Evolutionary conservation across 2,797 vertebrate species (phyloP), one percentile per base, ranked within the genome.

Genomic region (Gouania willdenowi): DNA sequence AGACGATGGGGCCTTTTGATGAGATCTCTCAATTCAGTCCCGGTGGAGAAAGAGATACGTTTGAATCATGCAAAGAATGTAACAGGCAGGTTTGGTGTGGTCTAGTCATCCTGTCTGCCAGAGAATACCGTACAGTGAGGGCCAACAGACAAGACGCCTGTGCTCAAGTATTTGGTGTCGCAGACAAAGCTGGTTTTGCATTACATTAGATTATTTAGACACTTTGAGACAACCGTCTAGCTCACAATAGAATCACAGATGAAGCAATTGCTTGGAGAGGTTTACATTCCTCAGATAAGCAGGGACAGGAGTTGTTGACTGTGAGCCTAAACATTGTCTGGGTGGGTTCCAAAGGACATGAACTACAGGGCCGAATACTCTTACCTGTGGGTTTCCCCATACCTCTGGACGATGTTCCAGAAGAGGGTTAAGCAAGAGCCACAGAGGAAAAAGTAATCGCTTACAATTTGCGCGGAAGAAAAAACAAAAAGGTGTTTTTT

Each of bases 231-330:
- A 80, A 84, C 71, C 29, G 72, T 54, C 62, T 36, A 51, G 80
- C 79, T 83, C 75, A 77, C 69, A 79, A 78, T 77, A 81, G 80
- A 79, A 77, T 81, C 71, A 81, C 77, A 77, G 82, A 76, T 75
- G 78, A 83, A 82, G 68, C 59, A 11, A 63, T 79, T 71, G 50
- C 70, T 79, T 72, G 67, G 65, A 67, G 60, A 79, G 75, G 56
- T 77, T 77, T 71, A 77, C 68, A 76, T 80, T 83, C 75, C 83
- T 76, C 32, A 78, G 77, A 75, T 81, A 79, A 83, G 75, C 68
- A 79, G 53, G 59, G 72, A 73, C 66, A 67, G 63, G 75, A 75
- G 76, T 79, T 79, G 66, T 71, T 81, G 80, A 83, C 59, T 60
- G 50, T 29, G 73, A 66, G 69, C 68, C 75, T 78, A 70, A 81